Percentiles rank a stretch among this genome's conserved stretches.
Conservation (phyloP, 2,113 vertebrate species). For the Bothrops jararaca region DNA sequence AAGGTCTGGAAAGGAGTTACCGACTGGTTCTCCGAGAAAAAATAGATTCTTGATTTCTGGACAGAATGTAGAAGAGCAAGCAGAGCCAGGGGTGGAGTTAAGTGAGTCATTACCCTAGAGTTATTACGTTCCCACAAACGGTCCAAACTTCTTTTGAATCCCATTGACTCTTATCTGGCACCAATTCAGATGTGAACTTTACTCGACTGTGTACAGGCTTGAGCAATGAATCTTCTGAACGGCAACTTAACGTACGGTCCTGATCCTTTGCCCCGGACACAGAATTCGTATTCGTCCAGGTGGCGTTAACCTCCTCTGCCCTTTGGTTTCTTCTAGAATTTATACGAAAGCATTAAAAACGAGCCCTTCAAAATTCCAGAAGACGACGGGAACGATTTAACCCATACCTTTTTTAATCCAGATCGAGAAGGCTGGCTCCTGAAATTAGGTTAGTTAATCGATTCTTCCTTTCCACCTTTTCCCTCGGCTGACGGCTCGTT, state of each 20-base stretch:
- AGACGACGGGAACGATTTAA: slow-evolving; percentile 96
- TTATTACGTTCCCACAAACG: too few relatives aligned
- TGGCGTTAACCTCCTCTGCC: slow-evolving; percentile 31
- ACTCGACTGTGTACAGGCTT: too few relatives aligned
- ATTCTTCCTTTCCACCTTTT: slow-evolving; percentile 2
- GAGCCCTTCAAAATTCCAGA: slow-evolving; percentile 99
- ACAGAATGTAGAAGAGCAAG: background rate
- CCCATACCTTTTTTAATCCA: slow-evolving; percentile 98
- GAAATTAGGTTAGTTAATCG: slow-evolving; percentile 86
- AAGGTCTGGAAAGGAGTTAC: background rate
- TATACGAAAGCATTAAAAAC: slow-evolving; percentile 99
- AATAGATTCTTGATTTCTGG: background rate
- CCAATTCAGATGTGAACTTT: too few relatives aligned
- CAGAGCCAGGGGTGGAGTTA: too few relatives aligned
- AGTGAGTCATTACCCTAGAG: too few relatives aligned
- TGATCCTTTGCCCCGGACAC: background rate
- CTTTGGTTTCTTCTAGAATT: slow-evolving; percentile 77
- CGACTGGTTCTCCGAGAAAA: background rate
- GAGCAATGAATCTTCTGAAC: too few relatives aligned
- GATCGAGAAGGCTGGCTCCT: slow-evolving; percentile 98
- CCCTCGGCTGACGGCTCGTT: slow-evolving; percentile 8
- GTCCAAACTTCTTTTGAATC: too few relatives aligned
- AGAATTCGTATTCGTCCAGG: slow-evolving; percentile 15
- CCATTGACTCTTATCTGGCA: too few relatives aligned
- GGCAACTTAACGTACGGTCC: too few relatives aligned